Evolutionary conservation across 2,797 vertebrate species (phyloP).

Genomic region (Silurus aristotelis): DNA sequence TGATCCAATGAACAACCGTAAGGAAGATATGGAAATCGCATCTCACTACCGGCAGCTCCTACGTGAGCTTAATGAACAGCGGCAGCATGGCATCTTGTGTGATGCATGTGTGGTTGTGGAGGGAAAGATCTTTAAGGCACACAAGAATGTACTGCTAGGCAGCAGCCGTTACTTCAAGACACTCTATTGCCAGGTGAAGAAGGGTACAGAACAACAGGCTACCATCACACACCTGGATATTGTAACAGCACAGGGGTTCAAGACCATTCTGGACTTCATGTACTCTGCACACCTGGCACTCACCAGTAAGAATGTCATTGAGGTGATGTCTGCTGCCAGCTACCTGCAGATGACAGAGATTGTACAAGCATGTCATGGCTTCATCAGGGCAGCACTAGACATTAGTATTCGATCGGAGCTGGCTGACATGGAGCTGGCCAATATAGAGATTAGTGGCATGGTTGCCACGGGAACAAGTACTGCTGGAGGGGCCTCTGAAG

Average conservation of each 20-base stretch:
- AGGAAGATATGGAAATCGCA: slow-evolving; percentile 98
- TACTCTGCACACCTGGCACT: slow-evolving; percentile 94
- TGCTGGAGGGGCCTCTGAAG: slow-evolving; percentile 78
- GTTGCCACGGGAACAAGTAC: slow-evolving; percentile 70
- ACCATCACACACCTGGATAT: slow-evolving; percentile 97
- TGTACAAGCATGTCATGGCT: slow-evolving; percentile 94
- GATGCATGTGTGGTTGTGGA: slow-evolving; percentile 95
- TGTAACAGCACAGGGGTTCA: slow-evolving; percentile 95
- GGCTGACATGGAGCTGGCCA: slow-evolving; percentile 82
- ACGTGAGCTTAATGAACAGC: slow-evolving; percentile 93
- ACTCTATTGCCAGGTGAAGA: slow-evolving; percentile 94
- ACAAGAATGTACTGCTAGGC: slow-evolving; percentile 94
- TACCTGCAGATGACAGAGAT: slow-evolving; percentile 99
- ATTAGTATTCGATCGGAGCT: slow-evolving; percentile 95
- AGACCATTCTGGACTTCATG: slow-evolving; percentile 98
- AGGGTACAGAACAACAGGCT: slow-evolving; percentile 80
- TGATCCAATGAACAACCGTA: slow-evolving; percentile 93
- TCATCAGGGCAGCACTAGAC: slow-evolving; percentile 97
- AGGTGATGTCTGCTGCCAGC: slow-evolving; percentile 97
- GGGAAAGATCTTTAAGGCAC: slow-evolving; percentile 96
- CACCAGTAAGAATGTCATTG: slow-evolving; percentile 96
- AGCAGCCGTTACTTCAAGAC: slow-evolving; percentile 99
- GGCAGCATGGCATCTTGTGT: slow-evolving; percentile 95
- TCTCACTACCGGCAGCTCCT: slow-evolving; percentile 97
- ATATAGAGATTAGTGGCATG: slow-evolving; percentile 86